Conservation (phyloP, 2,113 vertebrate species). For the Chaetura pelagica region DNA sequence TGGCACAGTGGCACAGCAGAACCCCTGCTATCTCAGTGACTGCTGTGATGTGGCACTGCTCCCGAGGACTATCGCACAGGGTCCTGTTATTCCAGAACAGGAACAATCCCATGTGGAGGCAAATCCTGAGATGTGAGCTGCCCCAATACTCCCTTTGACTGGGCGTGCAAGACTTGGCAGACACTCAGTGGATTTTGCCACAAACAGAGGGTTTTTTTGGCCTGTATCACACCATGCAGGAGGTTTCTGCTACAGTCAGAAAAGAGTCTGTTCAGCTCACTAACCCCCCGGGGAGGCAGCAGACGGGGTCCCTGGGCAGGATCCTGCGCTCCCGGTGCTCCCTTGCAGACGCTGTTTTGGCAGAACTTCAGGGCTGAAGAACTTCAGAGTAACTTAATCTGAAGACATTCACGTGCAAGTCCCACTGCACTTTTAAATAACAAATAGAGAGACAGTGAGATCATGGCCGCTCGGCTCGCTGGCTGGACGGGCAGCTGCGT, state of each 20-base stretch:
- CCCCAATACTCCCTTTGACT: neutral
- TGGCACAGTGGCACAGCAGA: neutral
- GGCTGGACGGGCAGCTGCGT: neutral
- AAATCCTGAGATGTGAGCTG: neutral
- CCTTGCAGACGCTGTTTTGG: neutral
- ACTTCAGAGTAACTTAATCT: constrained; percentile 26
- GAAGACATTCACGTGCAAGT: neutral
- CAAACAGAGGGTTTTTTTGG: neutral
- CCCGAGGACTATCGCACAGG: fast-evolving
- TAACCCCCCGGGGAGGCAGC: neutral
- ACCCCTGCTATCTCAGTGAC: neutral
- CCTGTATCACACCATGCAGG: neutral
- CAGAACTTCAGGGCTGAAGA: neutral
- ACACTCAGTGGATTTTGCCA: neutral
- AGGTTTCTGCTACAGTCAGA: neutral
- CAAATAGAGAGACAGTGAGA: constrained; percentile 58
- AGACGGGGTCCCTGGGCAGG: fast-evolving
- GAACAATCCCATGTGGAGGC: neutral
- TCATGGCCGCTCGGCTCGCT: neutral
- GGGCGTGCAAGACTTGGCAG: neutral
- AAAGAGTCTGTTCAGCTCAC: neutral
- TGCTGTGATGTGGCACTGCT: neutral
- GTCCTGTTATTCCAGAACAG: neutral
- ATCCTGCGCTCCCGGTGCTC: fast-evolving
- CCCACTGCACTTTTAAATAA: constrained; percentile 44